Evolutionary conservation across 1,140 invertebrate genomes (phyloP).

Genomic region (Drosophila baimaii): DNA sequence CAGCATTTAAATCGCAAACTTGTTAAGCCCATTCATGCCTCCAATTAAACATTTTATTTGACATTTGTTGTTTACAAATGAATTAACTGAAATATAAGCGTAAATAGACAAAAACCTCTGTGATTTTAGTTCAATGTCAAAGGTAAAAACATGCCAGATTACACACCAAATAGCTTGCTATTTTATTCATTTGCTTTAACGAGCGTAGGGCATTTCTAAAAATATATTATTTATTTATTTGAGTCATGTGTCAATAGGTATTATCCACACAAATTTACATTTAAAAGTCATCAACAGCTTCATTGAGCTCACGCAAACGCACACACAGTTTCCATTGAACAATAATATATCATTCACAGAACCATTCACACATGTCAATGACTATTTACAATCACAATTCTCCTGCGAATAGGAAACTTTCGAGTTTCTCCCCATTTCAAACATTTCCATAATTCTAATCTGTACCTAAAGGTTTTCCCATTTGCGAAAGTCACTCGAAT

Average conservation of each 20-base stretch:
- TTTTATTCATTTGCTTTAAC: background rate
- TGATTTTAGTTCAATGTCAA: background rate
- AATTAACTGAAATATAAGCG: background rate
- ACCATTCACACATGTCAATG: constrained; percentile 17
- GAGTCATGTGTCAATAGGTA: constrained; percentile 4
- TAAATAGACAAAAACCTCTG: background rate
- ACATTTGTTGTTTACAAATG: background rate
- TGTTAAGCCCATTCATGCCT: background rate
- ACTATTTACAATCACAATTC: constrained; percentile 24
- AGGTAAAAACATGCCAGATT: background rate
- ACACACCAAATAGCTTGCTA: background rate
- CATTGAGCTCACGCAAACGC: background rate
- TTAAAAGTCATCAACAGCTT: background rate
- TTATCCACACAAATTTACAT: constrained; percentile 6
- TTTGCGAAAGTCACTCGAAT: constrained; percentile 12
- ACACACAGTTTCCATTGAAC: constrained; percentile 4
- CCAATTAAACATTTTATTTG: constrained; percentile 9
- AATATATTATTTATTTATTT: constrained; percentile 2
- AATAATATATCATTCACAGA: constrained; percentile 16
- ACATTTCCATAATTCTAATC: constrained; percentile 44
- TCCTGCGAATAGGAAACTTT: background rate
- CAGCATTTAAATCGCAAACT: background rate
- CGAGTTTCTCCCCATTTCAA: background rate
- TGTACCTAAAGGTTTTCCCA: background rate
- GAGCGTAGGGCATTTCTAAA: constrained; percentile 2